Conservation (phyloP, 2,113 vertebrate species). For the Uria lomvia region DNA sequence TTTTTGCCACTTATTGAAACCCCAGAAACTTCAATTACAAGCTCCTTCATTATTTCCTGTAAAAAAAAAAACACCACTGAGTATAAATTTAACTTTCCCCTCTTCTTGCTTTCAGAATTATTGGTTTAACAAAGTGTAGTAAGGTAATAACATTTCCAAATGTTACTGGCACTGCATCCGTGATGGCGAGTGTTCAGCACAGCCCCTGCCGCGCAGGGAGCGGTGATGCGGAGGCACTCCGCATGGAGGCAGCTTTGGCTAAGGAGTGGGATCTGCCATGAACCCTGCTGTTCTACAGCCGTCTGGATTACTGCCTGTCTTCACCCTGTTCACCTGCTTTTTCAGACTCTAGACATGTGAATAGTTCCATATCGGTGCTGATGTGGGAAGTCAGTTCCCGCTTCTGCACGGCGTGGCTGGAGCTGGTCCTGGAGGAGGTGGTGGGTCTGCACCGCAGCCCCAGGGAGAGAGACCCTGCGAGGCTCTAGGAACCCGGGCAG, state of each 20-base stretch:
- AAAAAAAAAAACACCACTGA: not conserved
- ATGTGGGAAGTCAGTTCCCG: accelerated
- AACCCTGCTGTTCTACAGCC: not conserved
- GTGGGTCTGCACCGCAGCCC: not conserved
- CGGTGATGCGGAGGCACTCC: not conserved
- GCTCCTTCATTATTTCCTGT: not conserved
- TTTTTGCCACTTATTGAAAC: not conserved
- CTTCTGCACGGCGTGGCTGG: accelerated
- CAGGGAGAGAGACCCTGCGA: accelerated
- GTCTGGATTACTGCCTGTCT: not conserved
- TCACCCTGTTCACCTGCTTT: not conserved
- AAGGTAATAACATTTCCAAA: not conserved
- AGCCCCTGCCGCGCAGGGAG: not conserved
- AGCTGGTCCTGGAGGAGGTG: not conserved
- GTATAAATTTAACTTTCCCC: not conserved
- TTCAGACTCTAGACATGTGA: no score
- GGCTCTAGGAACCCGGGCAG: not conserved
- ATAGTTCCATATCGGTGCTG: accelerated
- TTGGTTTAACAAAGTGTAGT: not conserved
- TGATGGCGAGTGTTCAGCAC: accelerated
- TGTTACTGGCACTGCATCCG: accelerated
- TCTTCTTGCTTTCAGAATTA: not conserved
- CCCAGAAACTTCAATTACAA: not conserved
- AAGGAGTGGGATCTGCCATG: not conserved
- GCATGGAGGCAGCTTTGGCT: conserved; percentile 44